Base-by-base conservation (phyloP, 2,797 vertebrate species). In the Discoglossus pictus region DNA sequence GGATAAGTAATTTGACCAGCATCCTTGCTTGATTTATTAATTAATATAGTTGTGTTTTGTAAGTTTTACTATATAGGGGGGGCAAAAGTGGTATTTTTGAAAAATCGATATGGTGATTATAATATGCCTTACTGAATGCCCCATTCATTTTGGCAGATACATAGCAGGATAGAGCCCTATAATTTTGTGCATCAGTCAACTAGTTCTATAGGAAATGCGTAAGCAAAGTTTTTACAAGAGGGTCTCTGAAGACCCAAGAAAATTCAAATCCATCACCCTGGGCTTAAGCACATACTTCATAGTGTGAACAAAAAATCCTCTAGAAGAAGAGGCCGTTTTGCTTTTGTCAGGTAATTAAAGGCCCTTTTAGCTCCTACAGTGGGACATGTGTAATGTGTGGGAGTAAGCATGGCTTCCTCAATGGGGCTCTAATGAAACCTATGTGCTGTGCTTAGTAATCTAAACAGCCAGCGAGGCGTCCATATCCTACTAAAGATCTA, bases 281-380 rank as follows among this genome's bases (percentile, higher is more conserved):
- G 79, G 82, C 72, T 60, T 75, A 81, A 78, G 74, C 84, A 76
- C 79, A 77, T 77, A 83, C 87, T 85, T 86, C 84, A 73, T 80
- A 76, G 69, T 66, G 68, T 74, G 51, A 80, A 83, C 78, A 78
- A 78, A 61, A 79, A 86, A 80, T 70, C 76, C 82, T 65, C 79
- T 80, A 81, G 67, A 83, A 85, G 73, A 83, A 82, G 81, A 82
- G 65, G 82, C 73, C 68, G 75, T 69, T 80, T 82, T 82, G 82
- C 75, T 75, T 84, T 88, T 89, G 89, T 88, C 89, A 92, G 90
- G 91, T 93, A 92, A 93, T 88, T 79, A 83, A 74, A 81, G 79
- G 80, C 79, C 85, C 81, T 91, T 90, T 86, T 74, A 78, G 80
- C 82, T 82, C 84, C 74, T 85, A 81, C 79, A 82, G 80, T 74